Evolutionary conservation across 2,888 invertebrate genomes (phyloP).

Genomic region (Drosophila hamatofila): DNA sequence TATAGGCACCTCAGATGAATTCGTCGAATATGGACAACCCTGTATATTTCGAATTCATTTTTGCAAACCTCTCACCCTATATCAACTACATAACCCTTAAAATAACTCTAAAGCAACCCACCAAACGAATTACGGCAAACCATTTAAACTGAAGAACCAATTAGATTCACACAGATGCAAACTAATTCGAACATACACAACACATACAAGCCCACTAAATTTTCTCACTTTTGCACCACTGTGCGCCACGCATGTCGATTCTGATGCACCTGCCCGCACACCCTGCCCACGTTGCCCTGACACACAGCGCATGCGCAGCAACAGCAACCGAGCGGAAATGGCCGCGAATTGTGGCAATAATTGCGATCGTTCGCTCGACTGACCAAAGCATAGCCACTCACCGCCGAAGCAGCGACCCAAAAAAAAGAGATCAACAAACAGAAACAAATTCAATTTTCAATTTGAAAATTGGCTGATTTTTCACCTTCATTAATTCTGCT

Average conservation of each 20-base stretch:
- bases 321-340: constrained; percentile 63
- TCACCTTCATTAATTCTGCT: constrained; percentile 55
- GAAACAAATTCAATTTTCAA: constrained; percentile 38
- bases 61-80: too few relatives aligned
- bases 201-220: too few relatives aligned
- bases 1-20: too few relatives aligned
- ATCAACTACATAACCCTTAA: too few relatives aligned
- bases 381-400: constrained; percentile 21
- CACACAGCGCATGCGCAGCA: constrained; percentile 37
- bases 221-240: constrained; percentile 24
- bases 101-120: not conserved
- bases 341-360: constrained; percentile 70
- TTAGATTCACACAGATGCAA: not conserved
- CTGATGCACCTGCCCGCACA: constrained; percentile 1
- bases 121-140: not conserved
- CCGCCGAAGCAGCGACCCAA: constrained; percentile 12
- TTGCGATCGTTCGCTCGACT: constrained; percentile 44
- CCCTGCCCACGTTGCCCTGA: not conserved
- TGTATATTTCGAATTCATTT: too few relatives aligned
- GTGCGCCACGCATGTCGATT: constrained; percentile 30
- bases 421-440: constrained; percentile 26
- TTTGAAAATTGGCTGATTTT: constrained; percentile 41
- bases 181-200: not conserved
- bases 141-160: not conserved
- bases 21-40: too few relatives aligned